Conservation (phyloP, 2,888 invertebrate genomes). For the Steromphala cineraria region DNA sequence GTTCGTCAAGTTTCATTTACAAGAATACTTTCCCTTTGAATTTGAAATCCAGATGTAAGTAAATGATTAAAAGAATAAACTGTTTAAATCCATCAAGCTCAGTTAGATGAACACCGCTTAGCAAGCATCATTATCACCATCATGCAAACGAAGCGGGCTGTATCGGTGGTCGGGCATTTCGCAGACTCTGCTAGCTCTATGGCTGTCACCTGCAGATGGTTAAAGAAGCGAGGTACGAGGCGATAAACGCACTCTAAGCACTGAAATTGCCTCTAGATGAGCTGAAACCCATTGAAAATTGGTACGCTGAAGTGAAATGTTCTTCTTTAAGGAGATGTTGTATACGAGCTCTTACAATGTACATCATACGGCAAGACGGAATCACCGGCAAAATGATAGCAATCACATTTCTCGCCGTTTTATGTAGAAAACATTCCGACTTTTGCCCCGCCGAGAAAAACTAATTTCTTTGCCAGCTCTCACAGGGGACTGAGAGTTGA, state of each 20-base stretch:
- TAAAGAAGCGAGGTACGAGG: not conserved
- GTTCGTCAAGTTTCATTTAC: no score
- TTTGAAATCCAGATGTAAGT: no score
- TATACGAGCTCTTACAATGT: not conserved
- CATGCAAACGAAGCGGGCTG: no score
- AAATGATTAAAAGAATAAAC: no score
- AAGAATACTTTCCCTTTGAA: no score
- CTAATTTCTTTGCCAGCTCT: not conserved
- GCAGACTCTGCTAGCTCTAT: no score
- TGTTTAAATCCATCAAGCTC: no score
- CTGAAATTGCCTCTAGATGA: not conserved
- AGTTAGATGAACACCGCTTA: no score
- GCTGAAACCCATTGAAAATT: constrained; percentile 3
- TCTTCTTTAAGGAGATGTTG: not conserved
- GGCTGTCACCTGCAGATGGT: not conserved
- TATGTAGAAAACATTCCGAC: not conserved
- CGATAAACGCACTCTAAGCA: not conserved
- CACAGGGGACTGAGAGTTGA: not conserved
- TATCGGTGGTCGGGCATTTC: no score
- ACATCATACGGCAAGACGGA: not conserved
- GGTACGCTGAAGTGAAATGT: not conserved
- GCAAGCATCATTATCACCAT: no score
- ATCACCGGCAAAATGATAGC: not conserved
- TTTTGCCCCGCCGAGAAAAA: not conserved
- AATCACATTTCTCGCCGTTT: constrained; percentile 6